These are phyloP conservation scores for Halesus radiatus DNA, from an alignment of 1,140 invertebrate genomes.

Conservation along the genomic window DNA sequence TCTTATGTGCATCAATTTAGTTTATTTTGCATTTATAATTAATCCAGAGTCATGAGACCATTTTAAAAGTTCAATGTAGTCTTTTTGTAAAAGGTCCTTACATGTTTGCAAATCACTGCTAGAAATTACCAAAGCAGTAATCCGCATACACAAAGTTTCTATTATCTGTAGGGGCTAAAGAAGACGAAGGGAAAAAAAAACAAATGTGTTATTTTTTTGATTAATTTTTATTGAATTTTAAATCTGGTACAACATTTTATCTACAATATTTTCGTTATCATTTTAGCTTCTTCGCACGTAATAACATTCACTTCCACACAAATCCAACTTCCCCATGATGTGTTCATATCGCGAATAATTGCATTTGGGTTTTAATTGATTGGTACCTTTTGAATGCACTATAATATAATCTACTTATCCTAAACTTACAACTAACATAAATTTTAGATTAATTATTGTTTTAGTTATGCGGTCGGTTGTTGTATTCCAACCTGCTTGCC, in stretches of 20 bases:
- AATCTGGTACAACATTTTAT: constrained; percentile 30
- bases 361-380: constrained; percentile 1
- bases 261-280: constrained; percentile 26
- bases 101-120: no score
- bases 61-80: no score
- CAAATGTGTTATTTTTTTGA: background rate
- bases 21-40: no score
- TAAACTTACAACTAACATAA: background rate
- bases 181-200: no score
- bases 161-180: no score
- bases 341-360: background rate
- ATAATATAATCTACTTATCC: background rate
- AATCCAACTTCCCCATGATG: background rate
- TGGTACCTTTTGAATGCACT: background rate
- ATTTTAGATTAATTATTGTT: constrained; percentile 25
- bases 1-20: no score
- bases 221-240: constrained; percentile 27
- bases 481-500: background rate
- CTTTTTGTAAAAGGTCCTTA: no score
- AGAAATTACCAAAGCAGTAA: no score
- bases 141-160: no score
- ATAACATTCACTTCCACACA: constrained; percentile 5
- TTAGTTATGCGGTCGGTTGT: background rate
- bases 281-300: constrained; percentile 13
- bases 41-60: no score